Conservation (phyloP, 35 echinoderm and acorn worm species). For the Eucidaris tribuloides region DNA sequence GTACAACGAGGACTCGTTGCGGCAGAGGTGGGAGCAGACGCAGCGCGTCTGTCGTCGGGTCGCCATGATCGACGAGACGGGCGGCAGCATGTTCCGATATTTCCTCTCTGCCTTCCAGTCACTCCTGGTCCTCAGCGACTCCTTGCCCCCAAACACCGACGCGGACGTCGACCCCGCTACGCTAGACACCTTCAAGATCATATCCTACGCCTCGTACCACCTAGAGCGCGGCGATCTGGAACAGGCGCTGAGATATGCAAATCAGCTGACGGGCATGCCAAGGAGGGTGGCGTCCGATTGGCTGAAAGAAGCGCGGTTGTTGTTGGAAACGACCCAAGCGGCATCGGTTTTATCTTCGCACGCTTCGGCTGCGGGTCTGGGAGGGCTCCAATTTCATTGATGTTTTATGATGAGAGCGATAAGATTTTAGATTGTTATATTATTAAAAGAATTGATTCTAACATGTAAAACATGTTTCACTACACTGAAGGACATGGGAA, state of each 20-base stretch:
- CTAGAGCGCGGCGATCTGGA: slow-evolving; percentile 88
- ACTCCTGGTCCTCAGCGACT: slow-evolving; percentile 64
- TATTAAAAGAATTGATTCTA: no score
- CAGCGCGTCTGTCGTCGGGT: slow-evolving; percentile 71
- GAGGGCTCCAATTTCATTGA: slow-evolving; percentile 82
- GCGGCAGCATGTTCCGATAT: slow-evolving; percentile 74
- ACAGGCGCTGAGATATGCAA: slow-evolving; percentile 87
- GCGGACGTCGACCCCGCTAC: slow-evolving; percentile 45
- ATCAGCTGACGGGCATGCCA: slow-evolving; percentile 91
- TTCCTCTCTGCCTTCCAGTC: slow-evolving; percentile 91
- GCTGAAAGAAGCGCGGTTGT: slow-evolving; percentile 87
- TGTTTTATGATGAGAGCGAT: no score
- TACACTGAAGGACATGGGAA: no score
- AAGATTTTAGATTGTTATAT: no score
- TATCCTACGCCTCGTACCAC: slow-evolving; percentile 75
- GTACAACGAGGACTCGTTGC: slow-evolving; percentile 70
- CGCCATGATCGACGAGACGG: slow-evolving; percentile 81
- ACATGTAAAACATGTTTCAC: no score
- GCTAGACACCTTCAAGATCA: slow-evolving; percentile 76
- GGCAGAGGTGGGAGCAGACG: slow-evolving; percentile 75
- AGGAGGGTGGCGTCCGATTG: slow-evolving; percentile 85
- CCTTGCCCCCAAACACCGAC: slow-evolving; percentile 41
- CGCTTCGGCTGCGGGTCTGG: slow-evolving; percentile 88
- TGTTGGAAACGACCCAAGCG: slow-evolving; percentile 89
- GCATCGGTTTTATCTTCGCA: slow-evolving; percentile 81